Evolutionary conservation across 1,140 invertebrate species (phyloP), one percentile per base, ranked within the genome.

Genomic region (Cryptotermes secundus): DNA sequence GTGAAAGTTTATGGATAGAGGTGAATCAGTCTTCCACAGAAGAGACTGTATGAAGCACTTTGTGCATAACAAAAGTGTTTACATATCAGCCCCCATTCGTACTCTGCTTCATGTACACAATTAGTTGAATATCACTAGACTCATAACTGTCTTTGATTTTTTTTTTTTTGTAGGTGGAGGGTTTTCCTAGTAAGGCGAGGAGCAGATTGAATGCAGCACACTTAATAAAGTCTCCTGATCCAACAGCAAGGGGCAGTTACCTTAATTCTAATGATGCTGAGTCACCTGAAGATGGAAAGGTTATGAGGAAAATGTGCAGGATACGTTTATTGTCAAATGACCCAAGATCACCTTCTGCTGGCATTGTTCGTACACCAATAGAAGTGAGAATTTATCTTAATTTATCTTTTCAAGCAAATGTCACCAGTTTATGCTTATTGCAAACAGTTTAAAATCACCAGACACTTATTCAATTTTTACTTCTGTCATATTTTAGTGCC

Each of bases 321-420:
- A 1, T 49, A 26, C 35, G 81, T 53, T 26, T 53, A 22, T 45
- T 59, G 34, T 31, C 36, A 59, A 42, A 59, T 49, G 81, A 82
- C 31, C 81, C 81, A 34, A 82, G 81, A 59, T 82, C 81, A 49
- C 81, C 81, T 45, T 53, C 81, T 38, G n/a, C 31, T 38, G 81
- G 81, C 14, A 45, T 82, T 34, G 16, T 38, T 82, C 81, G 81
- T 4, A 82, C 81, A 34, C 81, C 81, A 53, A 45, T 82, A 45
- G 42, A 82, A 42, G 81, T 82, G 26, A 34, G 34, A 34, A 9
- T 38, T n/a, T 35, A 31, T 59, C 24, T 24, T 26, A n/a, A n/a
- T n/a, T n/a, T n/a, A n/a, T 24, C 26, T 7, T 59, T 59, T 59
- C 19, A n/a, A 7, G 7, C 53, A 24, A 59, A 59, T 59, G 12